phyloP scores from a whole-genome alignment of 2,113 vertebrate genomes.

The Thalassoma bifasciatum region DNA sequence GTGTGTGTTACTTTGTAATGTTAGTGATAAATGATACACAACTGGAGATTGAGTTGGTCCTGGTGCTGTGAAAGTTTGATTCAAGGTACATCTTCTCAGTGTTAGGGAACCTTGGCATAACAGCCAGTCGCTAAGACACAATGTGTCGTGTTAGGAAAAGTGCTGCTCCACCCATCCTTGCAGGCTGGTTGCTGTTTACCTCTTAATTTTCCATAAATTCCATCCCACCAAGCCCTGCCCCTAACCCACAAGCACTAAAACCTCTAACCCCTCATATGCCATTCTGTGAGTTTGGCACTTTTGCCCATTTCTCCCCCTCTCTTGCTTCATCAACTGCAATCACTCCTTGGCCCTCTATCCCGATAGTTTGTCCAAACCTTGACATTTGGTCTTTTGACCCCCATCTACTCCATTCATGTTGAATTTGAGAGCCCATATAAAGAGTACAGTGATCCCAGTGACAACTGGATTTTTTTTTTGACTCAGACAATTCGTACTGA shows the following conservation, averaged over 20 bases:
- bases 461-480: not conserved
- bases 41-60: conserved; percentile 17
- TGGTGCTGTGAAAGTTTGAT: conserved; percentile 2
- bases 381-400: conserved; percentile 67
- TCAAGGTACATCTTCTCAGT: not conserved
- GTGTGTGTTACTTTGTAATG: not conserved
- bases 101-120: not conserved
- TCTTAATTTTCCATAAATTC: conserved; percentile 38
- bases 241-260: conserved; percentile 65
- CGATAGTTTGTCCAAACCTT: conserved; percentile 27
- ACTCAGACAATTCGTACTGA: not conserved
- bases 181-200: conserved; percentile 41
- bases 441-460: not conserved
- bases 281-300: conserved; percentile 37
- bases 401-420: not conserved
- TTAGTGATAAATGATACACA: conserved; percentile 2
- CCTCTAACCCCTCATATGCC: conserved; percentile 46
- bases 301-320: conserved; percentile 10
- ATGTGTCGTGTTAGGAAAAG: conserved; percentile 40
- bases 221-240: conserved; percentile 24
- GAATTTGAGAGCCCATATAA: not conserved
- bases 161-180: conserved; percentile 77
- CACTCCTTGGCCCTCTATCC: conserved; percentile 9
- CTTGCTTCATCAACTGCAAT: conserved; percentile 1
- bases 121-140: not conserved